Evolutionary conservation across 2,888 invertebrate genomes (phyloP).

Genomic region (Carcina quercana): DNA sequence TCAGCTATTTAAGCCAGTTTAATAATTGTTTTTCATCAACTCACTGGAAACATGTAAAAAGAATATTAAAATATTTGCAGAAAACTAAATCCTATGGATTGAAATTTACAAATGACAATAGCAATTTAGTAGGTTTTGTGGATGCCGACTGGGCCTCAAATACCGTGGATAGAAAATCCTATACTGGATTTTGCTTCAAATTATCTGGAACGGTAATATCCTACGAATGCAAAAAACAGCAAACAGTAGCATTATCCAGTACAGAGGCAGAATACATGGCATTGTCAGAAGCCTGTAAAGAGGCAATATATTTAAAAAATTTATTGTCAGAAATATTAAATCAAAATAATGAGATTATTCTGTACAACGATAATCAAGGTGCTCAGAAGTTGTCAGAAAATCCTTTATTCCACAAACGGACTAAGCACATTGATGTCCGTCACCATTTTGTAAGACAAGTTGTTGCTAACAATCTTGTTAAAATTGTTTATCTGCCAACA

Average conservation of each 20-base stretch:
- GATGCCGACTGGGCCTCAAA: conserved; percentile 13
- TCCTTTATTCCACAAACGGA: conserved; percentile 3
- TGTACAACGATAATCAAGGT: conserved; percentile 3
- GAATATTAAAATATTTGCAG: too few species aligned
- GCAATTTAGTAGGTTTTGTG: conserved; percentile 9
- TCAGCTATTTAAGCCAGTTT: too few species aligned
- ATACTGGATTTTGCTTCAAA: conserved; percentile 8
- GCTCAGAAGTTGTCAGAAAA: conserved; percentile 1
- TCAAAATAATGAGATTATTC: not conserved
- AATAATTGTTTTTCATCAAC: too few species aligned
- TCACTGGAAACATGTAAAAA: too few species aligned
- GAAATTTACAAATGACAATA: too few species aligned
- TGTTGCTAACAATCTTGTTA: conserved; percentile 4
- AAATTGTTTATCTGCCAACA: conserved; percentile 6
- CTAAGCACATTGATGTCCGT: conserved; percentile 7
- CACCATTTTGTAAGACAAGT: conserved; percentile 6
- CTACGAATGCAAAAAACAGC: conserved; percentile 10
- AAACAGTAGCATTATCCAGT: conserved; percentile 9
- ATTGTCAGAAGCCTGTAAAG: conserved; percentile 9
- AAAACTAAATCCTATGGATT: too few species aligned
- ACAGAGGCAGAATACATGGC: conserved; percentile 11
- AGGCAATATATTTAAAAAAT: conserved; percentile 9
- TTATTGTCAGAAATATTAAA: conserved; percentile 5
- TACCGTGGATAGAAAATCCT: conserved; percentile 10
- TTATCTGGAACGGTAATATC: conserved; percentile 1